These are phyloP conservation scores for Lamellibrachia luymesi DNA, from an alignment of 1,140 invertebrate genomes.

Conservation along the genomic window DNA sequence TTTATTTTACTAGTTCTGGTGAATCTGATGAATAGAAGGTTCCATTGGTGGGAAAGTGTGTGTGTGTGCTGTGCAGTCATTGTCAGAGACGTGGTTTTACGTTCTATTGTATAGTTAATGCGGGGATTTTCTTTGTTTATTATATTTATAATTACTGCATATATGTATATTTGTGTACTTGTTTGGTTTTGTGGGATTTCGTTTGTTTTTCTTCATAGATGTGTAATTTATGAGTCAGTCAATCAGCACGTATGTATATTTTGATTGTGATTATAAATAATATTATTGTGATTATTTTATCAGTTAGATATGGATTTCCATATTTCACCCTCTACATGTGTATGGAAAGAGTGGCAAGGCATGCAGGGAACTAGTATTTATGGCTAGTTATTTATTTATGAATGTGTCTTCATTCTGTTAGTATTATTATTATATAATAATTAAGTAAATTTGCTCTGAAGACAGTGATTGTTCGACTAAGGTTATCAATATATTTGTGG, in stretches of 20 bases:
- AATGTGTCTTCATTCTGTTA: slow-evolving; percentile 1
- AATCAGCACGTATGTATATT: slow-evolving; percentile 1
- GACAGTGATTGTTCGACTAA: neutral
- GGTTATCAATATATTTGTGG: neutral
- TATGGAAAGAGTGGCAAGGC: neutral
- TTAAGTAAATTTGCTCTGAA: neutral
- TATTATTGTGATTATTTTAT: neutral
- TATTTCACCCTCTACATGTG: slow-evolving; percentile 4
- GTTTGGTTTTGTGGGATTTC: neutral
- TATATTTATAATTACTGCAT: neutral
- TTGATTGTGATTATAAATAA: slow-evolving; percentile 6
- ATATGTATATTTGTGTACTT: slow-evolving; percentile 4
- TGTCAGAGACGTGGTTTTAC: neutral
- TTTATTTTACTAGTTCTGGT: neutral
- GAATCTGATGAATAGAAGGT: neutral
- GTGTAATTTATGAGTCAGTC: slow-evolving; percentile 5
- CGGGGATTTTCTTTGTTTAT: slow-evolving; percentile 4
- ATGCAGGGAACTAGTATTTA: slow-evolving; percentile 5
- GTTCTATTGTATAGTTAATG: slow-evolving; percentile 5
- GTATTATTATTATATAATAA: neutral
- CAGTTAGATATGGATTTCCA: neutral
- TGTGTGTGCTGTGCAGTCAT: neutral
- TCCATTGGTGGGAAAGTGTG: no score
- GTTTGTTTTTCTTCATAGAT: slow-evolving; percentile 5
- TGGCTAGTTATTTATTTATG: slow-evolving; percentile 5